Evolutionary conservation across 2,888 invertebrate genomes (phyloP).

Genomic region (Drosophila cognata): DNA sequence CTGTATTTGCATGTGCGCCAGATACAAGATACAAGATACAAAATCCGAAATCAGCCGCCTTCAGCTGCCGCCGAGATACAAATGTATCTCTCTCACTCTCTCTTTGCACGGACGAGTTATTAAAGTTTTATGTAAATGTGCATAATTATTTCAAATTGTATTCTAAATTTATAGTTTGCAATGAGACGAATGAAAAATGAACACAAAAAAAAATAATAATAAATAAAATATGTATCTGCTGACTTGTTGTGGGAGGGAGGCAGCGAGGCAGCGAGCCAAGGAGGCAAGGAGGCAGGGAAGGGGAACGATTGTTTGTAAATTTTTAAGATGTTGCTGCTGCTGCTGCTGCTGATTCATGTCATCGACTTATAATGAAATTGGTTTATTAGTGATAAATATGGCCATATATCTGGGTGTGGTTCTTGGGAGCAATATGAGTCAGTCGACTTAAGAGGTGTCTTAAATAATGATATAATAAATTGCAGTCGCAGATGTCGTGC

Average conservation of each 20-base stretch:
- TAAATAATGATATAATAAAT: constrained; percentile 47
- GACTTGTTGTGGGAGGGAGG: constrained; percentile 18
- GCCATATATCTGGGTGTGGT: constrained; percentile 55
- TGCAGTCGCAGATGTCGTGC: constrained; percentile 20
- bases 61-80: constrained; percentile 23
- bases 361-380: constrained; percentile 71
- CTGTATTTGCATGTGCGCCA: constrained; percentile 78
- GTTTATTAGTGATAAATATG: constrained; percentile 76
- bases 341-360: constrained; percentile 68
- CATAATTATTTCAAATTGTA: constrained; percentile 78
- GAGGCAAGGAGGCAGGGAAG: background rate
- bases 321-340: constrained; percentile 45
- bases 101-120: constrained; percentile 60
- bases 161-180: constrained; percentile 77
- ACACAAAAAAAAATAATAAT: constrained; percentile 19
- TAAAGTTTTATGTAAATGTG: constrained; percentile 74
- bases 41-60: constrained; percentile 38
- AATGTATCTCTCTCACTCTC: constrained; percentile 25
- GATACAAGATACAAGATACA: constrained; percentile 64
- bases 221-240: constrained; percentile 31
- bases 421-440: constrained; percentile 23
- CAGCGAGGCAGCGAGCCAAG: background rate
- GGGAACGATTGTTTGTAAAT: constrained; percentile 57
- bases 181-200: constrained; percentile 60
- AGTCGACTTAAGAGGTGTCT: constrained; percentile 43